Evolutionary conservation across 2,797 vertebrate species (phyloP), one percentile per base, ranked within the genome.

Genomic region (Toxotes lorentzi): DNA sequence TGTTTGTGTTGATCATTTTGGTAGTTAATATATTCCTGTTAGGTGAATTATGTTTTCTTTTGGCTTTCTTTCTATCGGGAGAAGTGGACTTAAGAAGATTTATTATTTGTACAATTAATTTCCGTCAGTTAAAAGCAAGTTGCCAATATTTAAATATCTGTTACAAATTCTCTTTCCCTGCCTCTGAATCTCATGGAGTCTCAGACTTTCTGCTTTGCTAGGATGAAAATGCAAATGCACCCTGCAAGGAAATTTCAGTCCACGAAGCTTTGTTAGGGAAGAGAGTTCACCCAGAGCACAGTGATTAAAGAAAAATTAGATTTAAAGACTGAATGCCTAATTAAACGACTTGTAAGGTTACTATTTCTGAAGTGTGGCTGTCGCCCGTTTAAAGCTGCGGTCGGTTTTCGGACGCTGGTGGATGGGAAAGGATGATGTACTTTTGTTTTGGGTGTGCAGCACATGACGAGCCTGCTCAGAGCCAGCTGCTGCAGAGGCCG

Each of bases 141-240:
- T 91, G 89, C 91, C 91, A 91, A 85, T 84, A 78, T 91, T 86
- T 79, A 70, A 84, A 76, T 60, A 79, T 74, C 80, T 92, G 90
- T 88, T 88, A 84, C 87, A 81, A 17, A 70, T 62, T 68, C 53
- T 83, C n/a, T 70, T 1, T 71, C 17, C 57, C 35, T 35, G 58
- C 60, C 59, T 81, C 70, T 73, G 27, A 56, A 24, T 64, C 34
- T 70, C 51, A 53, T 21, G 4, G 8, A 75, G 19, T 64, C 41
- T 50, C 50, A 53, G 21, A 51, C 23, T 57, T 76, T 84, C 68
- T 81, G 73, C 75, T 85, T 85, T 53, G 47, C 60, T 53, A 62
- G 76, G 23, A 82, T 63, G 34, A 45, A 56, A 67, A 78, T 14
- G 12, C 12, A 41, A 14, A 41, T 9, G 21, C 45, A 57, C 59